Base-by-base conservation (phyloP, 2,888 invertebrate species). In the Belgica antarctica region DNA sequence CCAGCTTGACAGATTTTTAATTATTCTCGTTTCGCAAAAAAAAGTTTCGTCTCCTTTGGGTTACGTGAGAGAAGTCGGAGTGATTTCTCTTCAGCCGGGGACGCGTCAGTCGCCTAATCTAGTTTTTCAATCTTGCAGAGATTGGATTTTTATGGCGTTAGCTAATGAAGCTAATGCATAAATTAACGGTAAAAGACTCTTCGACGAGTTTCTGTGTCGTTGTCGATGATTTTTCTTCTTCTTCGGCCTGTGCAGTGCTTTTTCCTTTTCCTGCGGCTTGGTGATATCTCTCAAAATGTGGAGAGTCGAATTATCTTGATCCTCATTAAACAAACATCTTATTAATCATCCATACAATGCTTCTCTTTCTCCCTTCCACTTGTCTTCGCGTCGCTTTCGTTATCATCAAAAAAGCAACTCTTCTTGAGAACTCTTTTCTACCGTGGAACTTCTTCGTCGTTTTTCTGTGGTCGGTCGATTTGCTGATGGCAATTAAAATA, bases 1-100 rank as follows among this genome's bases (percentile, higher is more conserved):
- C 90, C 90, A 90, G 90, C 86, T 90, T 90, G 90, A 84, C 85
- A 86, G 52, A 73, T 73, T 75, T 74, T 74, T 72, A 34, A 17
- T 41, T 47, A 61, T 61, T 46, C 41, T 28, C 28, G 25, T 36
- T 4, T 10, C 10, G 41, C 22, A 34, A 31, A 36, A 62, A 61
- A 27, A 57, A 41, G 31, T 31, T 41, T 41, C 8, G 41, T 10
- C 41, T 12, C 12, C 12, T n/a, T 41, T 41, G 41, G 41, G 15
- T 10, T 22, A 19, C 25, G 15, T 19, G n/a, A 27, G 22, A 59
- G 22, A 25, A 59, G n/a, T 22, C 59, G 59, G 10, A 59, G 27
- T n/a, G 24, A 12, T 22, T 59, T 59, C 52, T 59, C 59, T 46
- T 15, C n/a, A 22, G 12, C 27, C 41, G 41, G 15, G 15, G 41